Evolutionary conservation across 2,888 invertebrate genomes (phyloP), one percentile per base, ranked within the genome.

Genomic region (Ceramica pisi): DNA sequence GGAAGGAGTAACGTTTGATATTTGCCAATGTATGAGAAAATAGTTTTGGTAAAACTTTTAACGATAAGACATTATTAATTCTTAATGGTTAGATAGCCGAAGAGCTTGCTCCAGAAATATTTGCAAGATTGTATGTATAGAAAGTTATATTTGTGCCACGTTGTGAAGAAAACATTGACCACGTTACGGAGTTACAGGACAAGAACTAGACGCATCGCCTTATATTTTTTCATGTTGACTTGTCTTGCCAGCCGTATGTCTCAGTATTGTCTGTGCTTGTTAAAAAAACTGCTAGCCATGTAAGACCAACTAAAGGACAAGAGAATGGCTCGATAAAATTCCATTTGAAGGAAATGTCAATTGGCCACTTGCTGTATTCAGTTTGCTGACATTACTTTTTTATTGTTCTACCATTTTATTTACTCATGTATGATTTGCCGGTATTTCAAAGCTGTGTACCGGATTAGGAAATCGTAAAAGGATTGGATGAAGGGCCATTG

Each of bases 241-340:
- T 35, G 19, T 50, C 63, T 48, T 48, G 14, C 51, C 23, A 71
- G 16, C 84, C 44, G 84, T 86, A 74, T 83, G 82, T 84, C 86
- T 61, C 75, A 67, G 75, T 80, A 81, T 85, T 79, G 81, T 81
- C 69, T 70, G 71, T 51, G 84, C 84, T 86, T 85, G 86, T 81
- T 83, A 79, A 78, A 81, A 81, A 86, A 85, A 86, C 83, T 80
- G 60, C 76, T 19, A 74, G 63, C 83, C 80, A 80, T 77, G 83
- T 81, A 86, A 75, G 79, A 84, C 78, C 78, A 75, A 83, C 79
- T 83, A 84, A 89, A 88, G 87, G 90, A 88, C 90, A 89, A 88
- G 89, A 89, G 88, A 91, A 90, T 86, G 90, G 89, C 75, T 67
- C 84, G 78, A 89, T 89, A 88, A 90, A 90, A 91, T 89, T 88